Evolutionary conservation across 1,140 invertebrate genomes (phyloP).

Genomic region (Drosophila sp.): DNA sequence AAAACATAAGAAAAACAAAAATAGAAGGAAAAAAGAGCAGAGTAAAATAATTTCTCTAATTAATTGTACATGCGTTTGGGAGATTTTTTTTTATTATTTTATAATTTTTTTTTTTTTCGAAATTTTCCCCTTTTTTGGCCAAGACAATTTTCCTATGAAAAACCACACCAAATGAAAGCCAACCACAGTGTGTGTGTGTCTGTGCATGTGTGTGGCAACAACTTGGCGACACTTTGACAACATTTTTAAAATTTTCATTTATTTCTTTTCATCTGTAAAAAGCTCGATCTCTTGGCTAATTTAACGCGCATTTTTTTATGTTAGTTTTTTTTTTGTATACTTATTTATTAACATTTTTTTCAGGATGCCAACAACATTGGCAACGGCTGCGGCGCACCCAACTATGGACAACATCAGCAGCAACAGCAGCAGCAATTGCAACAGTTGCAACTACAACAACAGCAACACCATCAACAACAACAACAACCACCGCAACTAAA

Average conservation of each 20-base stretch:
- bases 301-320: conserved; percentile 67
- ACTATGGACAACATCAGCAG: conserved; percentile 29
- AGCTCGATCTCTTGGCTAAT: conserved; percentile 37
- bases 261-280: conserved; percentile 29
- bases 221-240: conserved; percentile 56
- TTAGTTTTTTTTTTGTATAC: conserved; percentile 40
- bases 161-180: conserved; percentile 29
- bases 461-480: conserved; percentile 21
- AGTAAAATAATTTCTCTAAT: conserved; percentile 77
- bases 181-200: conserved; percentile 16
- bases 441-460: conserved; percentile 24
- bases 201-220: conserved; percentile 14
- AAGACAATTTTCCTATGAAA: conserved; percentile 35
- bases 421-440: conserved; percentile 37
- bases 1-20: no score
- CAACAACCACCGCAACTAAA: conserved; percentile 61
- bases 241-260: conserved; percentile 69
- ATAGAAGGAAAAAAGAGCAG: conserved; percentile 11
- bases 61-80: conserved; percentile 60
- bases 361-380: conserved; percentile 64
- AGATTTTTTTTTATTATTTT: conserved; percentile 5
- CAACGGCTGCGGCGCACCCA: conserved; percentile 50
- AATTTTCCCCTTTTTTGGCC: conserved; percentile 72
- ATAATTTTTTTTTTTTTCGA: neutral
- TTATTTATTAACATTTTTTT: conserved; percentile 73